Percentiles rank a stretch among this genome's conserved stretches.
Evolutionary conservation across 1,140 invertebrate genomes (phyloP).

Genomic region (Orchesella cincta): DNA sequence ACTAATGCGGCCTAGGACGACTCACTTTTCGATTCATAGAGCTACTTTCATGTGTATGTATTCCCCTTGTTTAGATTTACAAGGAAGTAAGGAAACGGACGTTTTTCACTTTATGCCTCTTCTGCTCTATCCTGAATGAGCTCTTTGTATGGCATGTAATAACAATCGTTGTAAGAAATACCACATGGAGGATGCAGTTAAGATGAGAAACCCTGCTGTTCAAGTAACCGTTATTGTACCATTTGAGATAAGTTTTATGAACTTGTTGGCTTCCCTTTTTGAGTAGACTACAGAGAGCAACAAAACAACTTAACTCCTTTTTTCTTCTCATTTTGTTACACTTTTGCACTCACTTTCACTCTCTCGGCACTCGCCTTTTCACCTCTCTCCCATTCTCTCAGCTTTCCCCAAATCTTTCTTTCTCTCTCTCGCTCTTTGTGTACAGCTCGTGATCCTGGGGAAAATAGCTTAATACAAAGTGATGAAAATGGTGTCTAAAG

Average conservation of each 20-base stretch:
- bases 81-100: not conserved
- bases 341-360: constrained; percentile 6
- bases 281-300: constrained; percentile 27
- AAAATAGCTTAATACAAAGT: not conserved
- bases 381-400: not conserved
- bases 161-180: not conserved
- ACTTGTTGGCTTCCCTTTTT: constrained; percentile 25
- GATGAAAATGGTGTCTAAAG: constrained; percentile 8
- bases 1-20: not conserved
- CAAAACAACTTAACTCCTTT: constrained; percentile 29
- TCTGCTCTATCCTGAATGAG: not conserved
- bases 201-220: constrained; percentile 16
- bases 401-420: not conserved
- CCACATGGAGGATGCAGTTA: constrained; percentile 26
- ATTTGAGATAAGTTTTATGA: constrained; percentile 29
- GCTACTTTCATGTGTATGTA: not conserved
- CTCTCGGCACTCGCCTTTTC: not conserved
- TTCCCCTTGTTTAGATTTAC: not conserved
- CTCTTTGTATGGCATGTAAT: not conserved
- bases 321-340: constrained; percentile 17
- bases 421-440: not conserved
- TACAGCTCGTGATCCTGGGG: too few relatives aligned
- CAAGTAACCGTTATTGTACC: constrained; percentile 28
- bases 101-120: not conserved
- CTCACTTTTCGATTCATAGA: not conserved